A percentile compares a stretch with the other conserved stretches of the same genome.
Evolutionary conservation across 2,888 invertebrate species (phyloP).

Genomic region (Himalopsyche kuldschensis): DNA sequence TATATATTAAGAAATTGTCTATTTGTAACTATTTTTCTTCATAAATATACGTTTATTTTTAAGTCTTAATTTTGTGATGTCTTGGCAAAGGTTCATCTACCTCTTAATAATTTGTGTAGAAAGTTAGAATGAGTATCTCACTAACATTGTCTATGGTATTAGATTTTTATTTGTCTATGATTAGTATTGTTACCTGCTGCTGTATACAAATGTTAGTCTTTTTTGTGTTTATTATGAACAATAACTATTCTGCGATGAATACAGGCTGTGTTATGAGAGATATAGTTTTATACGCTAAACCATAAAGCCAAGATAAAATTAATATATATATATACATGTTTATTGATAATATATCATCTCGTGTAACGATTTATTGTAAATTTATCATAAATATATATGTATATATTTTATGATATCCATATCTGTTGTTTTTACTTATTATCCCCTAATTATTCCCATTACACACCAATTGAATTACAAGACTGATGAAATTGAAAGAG

Average conservation of each 20-base stretch:
- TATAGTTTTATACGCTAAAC: constrained; percentile 34
- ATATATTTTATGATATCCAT: constrained; percentile 34
- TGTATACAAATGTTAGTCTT: not conserved
- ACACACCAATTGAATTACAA: not conserved
- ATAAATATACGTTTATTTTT: not conserved
- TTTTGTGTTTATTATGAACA: not conserved
- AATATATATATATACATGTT: constrained; percentile 9
- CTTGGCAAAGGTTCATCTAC: not conserved
- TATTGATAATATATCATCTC: constrained; percentile 3
- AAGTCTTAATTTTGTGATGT: not conserved
- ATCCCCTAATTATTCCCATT: not conserved
- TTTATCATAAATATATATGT: constrained; percentile 34
- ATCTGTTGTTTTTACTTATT: constrained; percentile 11
- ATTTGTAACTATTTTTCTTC: not conserved
- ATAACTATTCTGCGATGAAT: constrained; percentile 37
- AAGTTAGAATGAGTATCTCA: not conserved
- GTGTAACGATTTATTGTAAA: constrained; percentile 30
- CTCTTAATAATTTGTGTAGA: not conserved
- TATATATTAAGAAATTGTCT: too few relatives aligned
- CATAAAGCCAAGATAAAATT: constrained; percentile 8
- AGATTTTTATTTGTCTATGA: not conserved
- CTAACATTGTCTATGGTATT: not conserved
- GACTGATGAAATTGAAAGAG: not conserved
- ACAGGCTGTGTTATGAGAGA: constrained; percentile 38
- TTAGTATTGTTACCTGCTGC: not conserved